A percentile compares a stretch with the other conserved stretches of the same genome.
Evolutionary conservation across 1,140 invertebrate genomes (phyloP).

Genomic region (Notospermus geniculatus): DNA sequence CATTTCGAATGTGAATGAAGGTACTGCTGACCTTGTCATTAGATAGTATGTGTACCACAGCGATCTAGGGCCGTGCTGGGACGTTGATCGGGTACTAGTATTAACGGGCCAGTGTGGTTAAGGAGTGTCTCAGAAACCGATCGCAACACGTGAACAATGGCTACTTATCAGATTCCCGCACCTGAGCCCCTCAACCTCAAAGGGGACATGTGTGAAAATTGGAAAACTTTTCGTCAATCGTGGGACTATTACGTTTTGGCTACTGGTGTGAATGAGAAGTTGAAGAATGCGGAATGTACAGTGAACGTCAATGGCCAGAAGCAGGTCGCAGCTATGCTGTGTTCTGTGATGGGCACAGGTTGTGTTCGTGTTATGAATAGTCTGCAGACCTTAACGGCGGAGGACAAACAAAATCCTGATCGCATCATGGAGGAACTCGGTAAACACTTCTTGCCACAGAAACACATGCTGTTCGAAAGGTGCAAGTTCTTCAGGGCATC

Average conservation of each 20-base stretch:
- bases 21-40: too few species aligned
- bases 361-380: conserved; percentile 4
- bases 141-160: too few species aligned
- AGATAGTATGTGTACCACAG: too few species aligned
- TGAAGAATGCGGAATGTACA: neutral
- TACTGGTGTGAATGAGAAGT: neutral
- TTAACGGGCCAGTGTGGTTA: too few species aligned
- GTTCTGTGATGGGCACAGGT: conserved; percentile 2
- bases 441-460: conserved; percentile 11
- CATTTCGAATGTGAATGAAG: too few species aligned
- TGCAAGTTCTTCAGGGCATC: conserved; percentile 4
- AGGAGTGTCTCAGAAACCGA: too few species aligned
- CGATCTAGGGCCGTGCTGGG: too few species aligned
- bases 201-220: neutral
- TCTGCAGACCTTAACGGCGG: neutral
- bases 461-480: conserved; percentile 16
- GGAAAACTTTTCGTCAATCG: neutral
- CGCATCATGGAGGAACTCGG: neutral
- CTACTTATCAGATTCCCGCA: conserved; percentile 5
- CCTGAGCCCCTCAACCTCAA: conserved; percentile 6
- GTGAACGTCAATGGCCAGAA: neutral
- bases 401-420: neutral
- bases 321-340: conserved; percentile 4
- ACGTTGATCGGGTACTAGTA: too few species aligned
- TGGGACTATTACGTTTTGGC: conserved; percentile 1